Evolutionary conservation across 2,888 invertebrate species (phyloP).

Genomic region (Limnephilus rhombicus): DNA sequence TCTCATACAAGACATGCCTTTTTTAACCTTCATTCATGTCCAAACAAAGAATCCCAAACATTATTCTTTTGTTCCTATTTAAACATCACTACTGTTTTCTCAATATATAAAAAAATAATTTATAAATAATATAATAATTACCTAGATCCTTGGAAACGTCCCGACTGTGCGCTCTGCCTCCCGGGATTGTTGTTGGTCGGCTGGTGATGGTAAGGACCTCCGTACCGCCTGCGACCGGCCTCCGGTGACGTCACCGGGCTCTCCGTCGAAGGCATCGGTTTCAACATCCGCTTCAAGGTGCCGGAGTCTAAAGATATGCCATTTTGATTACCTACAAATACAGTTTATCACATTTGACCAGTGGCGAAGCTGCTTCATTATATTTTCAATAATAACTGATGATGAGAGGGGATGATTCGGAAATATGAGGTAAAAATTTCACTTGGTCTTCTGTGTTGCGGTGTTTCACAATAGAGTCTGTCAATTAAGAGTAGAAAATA

Average conservation of each 20-base stretch:
- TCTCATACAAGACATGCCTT: too few relatives aligned
- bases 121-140: constrained; percentile 66
- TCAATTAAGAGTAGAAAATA: too few relatives aligned
- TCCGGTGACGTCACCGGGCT: constrained; percentile 95
- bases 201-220: constrained; percentile 79
- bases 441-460: too few relatives aligned
- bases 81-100: too few relatives aligned
- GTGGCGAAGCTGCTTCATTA: neutral
- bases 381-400: neutral
- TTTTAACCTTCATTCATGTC: too few relatives aligned
- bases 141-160: constrained; percentile 82
- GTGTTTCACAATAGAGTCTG: too few relatives aligned
- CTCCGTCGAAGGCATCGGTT: constrained; percentile 94
- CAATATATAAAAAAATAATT: too few relatives aligned
- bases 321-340: constrained; percentile 68
- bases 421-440: neutral
- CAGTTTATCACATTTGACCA: constrained; percentile 7
- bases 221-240: constrained; percentile 90
- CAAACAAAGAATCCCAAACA: too few relatives aligned
- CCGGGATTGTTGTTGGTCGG: constrained; percentile 79
- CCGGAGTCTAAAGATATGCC: constrained; percentile 83
- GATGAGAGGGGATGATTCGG: neutral
- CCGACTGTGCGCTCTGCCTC: constrained; percentile 80
- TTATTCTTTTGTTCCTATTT: too few relatives aligned
- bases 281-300: constrained; percentile 95